These are phyloP conservation scores for Cataglyphis hispanica DNA, from an alignment of 1,140 invertebrate genomes.

Conservation along the genomic window DNA sequence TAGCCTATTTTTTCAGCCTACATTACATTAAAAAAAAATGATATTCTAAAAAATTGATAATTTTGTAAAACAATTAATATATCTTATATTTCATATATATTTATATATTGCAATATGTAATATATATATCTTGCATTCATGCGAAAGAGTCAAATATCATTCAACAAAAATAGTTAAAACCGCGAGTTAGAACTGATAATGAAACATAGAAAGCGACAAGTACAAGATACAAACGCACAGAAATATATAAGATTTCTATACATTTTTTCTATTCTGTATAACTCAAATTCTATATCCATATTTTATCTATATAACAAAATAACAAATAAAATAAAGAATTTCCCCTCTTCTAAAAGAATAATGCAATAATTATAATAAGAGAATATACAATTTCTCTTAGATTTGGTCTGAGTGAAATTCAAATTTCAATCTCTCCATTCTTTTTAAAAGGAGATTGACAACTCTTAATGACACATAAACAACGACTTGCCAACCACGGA, in stretches of 20 bases:
- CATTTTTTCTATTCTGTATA: not conserved
- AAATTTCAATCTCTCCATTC: conserved; percentile 15
- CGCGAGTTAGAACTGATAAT: not conserved
- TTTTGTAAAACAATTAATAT: not conserved
- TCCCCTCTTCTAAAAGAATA: not conserved
- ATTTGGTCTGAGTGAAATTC: not conserved
- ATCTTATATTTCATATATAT: not conserved
- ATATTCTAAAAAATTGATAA: not conserved
- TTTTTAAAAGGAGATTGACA: not conserved
- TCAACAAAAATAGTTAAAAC: conserved; percentile 19
- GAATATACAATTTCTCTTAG: conserved; percentile 2
- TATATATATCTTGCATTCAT: conserved; percentile 32
- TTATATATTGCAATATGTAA: not conserved
- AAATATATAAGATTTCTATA: conserved; percentile 14
- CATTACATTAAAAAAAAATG: not conserved
- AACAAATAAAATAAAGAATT: not conserved
- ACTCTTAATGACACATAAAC: not conserved
- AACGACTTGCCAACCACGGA: conserved; percentile 1
- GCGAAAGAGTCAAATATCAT: conserved; percentile 37
- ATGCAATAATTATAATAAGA: conserved; percentile 5
- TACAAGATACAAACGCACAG: conserved; percentile 13
- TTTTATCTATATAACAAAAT: not conserved
- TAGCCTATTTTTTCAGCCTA: not conserved
- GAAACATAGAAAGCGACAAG: conserved; percentile 40
- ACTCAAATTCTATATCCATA: conserved; percentile 2